phyloP scores from a whole-genome alignment of 1,140 invertebrate species.

The Temnothorax nylanderi region DNA sequence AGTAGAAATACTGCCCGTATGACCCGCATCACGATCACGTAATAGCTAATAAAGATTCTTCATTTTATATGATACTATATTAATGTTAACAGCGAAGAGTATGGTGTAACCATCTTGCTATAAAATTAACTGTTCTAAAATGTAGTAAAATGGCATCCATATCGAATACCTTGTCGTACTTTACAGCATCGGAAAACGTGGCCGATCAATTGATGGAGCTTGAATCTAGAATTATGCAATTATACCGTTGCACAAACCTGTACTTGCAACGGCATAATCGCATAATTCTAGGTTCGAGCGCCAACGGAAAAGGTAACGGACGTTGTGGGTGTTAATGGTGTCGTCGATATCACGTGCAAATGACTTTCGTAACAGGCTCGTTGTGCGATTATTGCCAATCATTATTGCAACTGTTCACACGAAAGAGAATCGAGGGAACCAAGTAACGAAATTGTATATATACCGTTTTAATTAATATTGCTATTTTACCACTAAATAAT shows the following conservation, averaged over 20 bases:
- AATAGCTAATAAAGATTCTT: slow-evolving; percentile 9
- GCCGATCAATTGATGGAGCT: background rate
- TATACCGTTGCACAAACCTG: slow-evolving; percentile 12
- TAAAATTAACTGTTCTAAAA: background rate
- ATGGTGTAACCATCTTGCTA: background rate
- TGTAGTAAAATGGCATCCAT: background rate
- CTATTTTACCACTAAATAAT: background rate
- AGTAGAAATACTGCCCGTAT: background rate
- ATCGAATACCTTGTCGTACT: background rate
- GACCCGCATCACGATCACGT: background rate
- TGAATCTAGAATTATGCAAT: slow-evolving; percentile 25
- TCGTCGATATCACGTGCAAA: slow-evolving; percentile 19
- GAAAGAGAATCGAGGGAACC: background rate
- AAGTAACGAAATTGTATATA: slow-evolving; percentile 19
- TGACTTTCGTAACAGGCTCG: background rate
- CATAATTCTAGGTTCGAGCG: slow-evolving; percentile 24
- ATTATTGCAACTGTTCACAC: background rate
- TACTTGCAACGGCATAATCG: slow-evolving; percentile 31
- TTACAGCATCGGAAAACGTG: background rate
- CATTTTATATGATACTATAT: background rate
- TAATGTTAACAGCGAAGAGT: background rate
- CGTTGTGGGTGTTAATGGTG: slow-evolving; percentile 22
- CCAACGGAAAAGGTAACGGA: background rate
- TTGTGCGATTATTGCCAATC: background rate
- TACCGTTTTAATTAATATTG: background rate